These are phyloP conservation scores for Oconnorella tubifera DNA, from an alignment of 2,888 invertebrate species.

Conservation along the genomic window DNA sequence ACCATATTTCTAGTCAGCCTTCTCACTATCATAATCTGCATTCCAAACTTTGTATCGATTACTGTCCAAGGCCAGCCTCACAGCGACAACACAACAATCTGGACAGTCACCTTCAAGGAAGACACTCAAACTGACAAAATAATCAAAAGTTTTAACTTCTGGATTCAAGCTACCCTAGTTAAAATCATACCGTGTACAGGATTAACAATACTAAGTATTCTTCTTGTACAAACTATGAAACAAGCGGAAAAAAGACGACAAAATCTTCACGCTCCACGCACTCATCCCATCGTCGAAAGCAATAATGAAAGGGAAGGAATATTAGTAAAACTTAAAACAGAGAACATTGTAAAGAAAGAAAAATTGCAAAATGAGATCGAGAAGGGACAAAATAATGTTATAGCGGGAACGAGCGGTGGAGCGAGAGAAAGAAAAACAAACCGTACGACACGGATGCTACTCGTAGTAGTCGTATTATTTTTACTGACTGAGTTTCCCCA, in stretches of 20 bases:
- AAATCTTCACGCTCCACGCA: slow-evolving; percentile 41
- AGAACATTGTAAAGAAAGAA: no score
- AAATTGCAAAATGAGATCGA: no score
- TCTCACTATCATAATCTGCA: slow-evolving; percentile 49
- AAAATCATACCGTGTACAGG: slow-evolving; percentile 86
- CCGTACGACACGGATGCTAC: slow-evolving; percentile 82
- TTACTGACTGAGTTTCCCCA: slow-evolving; percentile 86
- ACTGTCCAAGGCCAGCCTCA: slow-evolving; percentile 8
- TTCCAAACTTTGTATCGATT: slow-evolving; percentile 58
- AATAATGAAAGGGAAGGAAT: no score
- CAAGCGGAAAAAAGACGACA: slow-evolving; percentile 49
- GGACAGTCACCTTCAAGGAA: slow-evolving; percentile 61
- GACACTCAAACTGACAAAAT: slow-evolving; percentile 41
- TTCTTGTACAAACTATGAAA: slow-evolving; percentile 56
- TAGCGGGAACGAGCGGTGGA: no score
- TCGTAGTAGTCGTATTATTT: slow-evolving; percentile 81
- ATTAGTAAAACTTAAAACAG: no score
- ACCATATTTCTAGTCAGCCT: slow-evolving; percentile 65
- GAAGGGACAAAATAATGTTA: no score
- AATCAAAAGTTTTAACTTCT: slow-evolving; percentile 69
- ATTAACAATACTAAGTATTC: slow-evolving; percentile 66
- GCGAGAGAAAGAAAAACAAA: slow-evolving; percentile 60
- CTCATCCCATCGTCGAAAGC: no score
- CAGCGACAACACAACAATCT: slow-evolving; percentile 8
- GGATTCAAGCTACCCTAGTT: slow-evolving; percentile 87